These are phyloP conservation scores for Hydropotes inermis DNA, from an alignment of 2,113 vertebrate genomes.

Conservation along the genomic window DNA sequence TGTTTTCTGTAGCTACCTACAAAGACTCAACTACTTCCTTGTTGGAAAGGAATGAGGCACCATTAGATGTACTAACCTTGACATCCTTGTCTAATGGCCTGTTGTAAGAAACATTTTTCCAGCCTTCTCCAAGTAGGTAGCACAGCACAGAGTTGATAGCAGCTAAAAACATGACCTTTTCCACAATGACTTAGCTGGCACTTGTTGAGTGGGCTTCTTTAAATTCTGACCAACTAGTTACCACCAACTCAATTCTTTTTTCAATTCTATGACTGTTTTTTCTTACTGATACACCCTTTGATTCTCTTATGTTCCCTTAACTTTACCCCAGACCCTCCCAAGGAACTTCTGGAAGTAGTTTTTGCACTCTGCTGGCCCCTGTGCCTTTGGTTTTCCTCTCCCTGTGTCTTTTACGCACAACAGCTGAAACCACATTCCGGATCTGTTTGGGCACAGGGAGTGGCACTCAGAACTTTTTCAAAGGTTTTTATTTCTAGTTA, in stretches of 20 bases:
- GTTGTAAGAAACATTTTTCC: neutral
- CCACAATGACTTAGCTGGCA: neutral
- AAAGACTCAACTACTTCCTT: neutral
- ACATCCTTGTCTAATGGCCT: neutral
- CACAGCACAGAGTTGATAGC: neutral
- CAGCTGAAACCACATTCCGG: neutral
- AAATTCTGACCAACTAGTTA: neutral
- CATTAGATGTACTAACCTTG: neutral
- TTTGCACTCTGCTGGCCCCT: neutral
- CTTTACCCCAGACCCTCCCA: neutral
- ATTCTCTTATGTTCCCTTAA: neutral
- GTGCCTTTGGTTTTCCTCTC: neutral
- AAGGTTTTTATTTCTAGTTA: neutral
- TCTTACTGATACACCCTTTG: neutral
- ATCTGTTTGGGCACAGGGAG: neutral
- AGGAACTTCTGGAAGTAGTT: neutral
- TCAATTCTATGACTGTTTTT: neutral
- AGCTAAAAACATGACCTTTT: neutral
- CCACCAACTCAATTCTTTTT: neutral
- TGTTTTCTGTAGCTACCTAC: neutral
- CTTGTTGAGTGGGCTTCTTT: neutral
- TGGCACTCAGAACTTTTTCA: neutral
- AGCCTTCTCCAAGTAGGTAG: conserved; percentile 2
- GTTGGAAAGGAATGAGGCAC: neutral
- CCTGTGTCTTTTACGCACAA: neutral